These are phyloP conservation scores for Prosapia bicincta DNA, from an alignment of 2,888 invertebrate species.

Conservation along the genomic window DNA sequence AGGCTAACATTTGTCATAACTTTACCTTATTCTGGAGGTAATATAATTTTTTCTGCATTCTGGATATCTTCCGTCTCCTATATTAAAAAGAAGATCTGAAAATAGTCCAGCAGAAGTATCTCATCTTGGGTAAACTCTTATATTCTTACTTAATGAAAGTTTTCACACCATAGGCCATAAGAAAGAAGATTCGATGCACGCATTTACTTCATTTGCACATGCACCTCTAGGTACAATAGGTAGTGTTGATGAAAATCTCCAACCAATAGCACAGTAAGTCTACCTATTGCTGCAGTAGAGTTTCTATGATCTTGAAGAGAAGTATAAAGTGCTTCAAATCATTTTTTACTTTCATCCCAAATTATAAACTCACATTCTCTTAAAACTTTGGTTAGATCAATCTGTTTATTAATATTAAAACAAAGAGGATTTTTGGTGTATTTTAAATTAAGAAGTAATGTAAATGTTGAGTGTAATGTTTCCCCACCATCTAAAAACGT, in stretches of 20 bases:
- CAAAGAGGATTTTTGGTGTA: background rate
- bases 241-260: slow-evolving; percentile 6
- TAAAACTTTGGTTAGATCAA: background rate
- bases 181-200: background rate
- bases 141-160: background rate
- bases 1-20: background rate
- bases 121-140: background rate
- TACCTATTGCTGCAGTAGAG: background rate
- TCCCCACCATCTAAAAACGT: background rate
- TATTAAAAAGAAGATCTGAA: background rate
- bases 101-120: background rate
- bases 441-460: slow-evolving; percentile 27
- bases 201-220: slow-evolving; percentile 2
- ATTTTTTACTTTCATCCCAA: background rate
- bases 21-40: background rate
- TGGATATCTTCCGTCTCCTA: slow-evolving; percentile 7
- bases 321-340: background rate
- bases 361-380: background rate
- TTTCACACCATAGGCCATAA: background rate
- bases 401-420: no score
- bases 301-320: background rate
- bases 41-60: background rate
- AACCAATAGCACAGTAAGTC: slow-evolving; percentile 3
- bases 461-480: background rate
- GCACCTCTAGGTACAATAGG: slow-evolving; percentile 3